phyloP scores from a whole-genome alignment of 2,797 vertebrate genomes.

The Prionace glauca region DNA sequence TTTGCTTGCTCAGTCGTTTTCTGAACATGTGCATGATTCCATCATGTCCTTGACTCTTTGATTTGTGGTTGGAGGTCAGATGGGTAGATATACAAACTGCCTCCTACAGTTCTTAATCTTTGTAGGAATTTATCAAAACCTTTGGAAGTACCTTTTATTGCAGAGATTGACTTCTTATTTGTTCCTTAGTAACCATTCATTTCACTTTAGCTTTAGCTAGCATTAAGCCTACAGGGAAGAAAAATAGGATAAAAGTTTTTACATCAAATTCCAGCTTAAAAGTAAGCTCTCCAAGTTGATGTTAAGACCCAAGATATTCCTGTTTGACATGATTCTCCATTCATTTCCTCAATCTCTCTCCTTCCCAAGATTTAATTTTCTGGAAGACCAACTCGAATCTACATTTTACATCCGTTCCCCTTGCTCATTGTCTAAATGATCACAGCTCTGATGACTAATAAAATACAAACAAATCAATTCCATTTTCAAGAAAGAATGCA shows the following conservation, averaged over 20 bases:
- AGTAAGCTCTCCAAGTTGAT: not conserved
- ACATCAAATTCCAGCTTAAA: not conserved
- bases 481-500: not conserved
- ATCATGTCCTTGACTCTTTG: not conserved
- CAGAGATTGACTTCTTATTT: not conserved
- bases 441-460: too few relatives aligned
- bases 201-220: not conserved
- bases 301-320: not conserved
- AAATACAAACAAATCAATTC: not conserved
- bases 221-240: not conserved
- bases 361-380: not conserved
- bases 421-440: not conserved
- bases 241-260: not conserved
- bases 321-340: not conserved
- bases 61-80: not conserved
- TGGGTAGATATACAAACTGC: not conserved
- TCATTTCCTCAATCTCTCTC: not conserved
- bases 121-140: not conserved
- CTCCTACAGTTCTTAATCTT: not conserved
- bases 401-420: not conserved
- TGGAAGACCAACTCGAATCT: not conserved
- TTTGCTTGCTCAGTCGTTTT: not conserved
- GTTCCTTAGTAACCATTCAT: not conserved
- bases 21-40: not conserved
- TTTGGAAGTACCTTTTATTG: slow-evolving; percentile 3